These are phyloP conservation scores for Calidris pygmaea DNA, from an alignment of 2,113 vertebrate species.

Conservation along the genomic window DNA sequence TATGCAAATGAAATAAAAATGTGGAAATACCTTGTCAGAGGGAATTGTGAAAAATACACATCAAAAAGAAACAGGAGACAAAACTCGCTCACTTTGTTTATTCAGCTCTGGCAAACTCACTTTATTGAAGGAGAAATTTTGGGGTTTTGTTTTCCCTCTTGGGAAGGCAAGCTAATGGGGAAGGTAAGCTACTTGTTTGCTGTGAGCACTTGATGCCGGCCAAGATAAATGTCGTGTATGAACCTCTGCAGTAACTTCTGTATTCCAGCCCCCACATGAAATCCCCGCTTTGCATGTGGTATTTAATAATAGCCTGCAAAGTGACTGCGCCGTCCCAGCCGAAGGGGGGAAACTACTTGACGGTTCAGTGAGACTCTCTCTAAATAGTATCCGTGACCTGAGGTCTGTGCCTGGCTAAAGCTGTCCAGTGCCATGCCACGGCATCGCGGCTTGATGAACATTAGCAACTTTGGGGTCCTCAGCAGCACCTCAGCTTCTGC, in stretches of 20 bases:
- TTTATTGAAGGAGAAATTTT: not conserved
- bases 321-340: not conserved
- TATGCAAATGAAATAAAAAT: not conserved
- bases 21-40: not conserved
- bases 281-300: not conserved
- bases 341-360: not conserved
- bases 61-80: not conserved
- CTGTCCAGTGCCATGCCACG: not conserved
- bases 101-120: not conserved
- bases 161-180: not conserved
- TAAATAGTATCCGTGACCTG: not conserved
- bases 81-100: not conserved
- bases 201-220: not conserved
- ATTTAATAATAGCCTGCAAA: not conserved
- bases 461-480: not conserved
- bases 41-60: not conserved
- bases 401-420: not conserved
- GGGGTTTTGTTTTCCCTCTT: not conserved
- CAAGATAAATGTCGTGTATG: not conserved
- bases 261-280: not conserved
- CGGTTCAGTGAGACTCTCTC: not conserved
- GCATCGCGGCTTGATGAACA: fast-evolving
- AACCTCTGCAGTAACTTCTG: not conserved
- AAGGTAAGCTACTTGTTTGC: not conserved
- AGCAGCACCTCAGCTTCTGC: not conserved